Conservation (phyloP, 2,888 invertebrate species). For the Halocaridina rubra region DNA sequence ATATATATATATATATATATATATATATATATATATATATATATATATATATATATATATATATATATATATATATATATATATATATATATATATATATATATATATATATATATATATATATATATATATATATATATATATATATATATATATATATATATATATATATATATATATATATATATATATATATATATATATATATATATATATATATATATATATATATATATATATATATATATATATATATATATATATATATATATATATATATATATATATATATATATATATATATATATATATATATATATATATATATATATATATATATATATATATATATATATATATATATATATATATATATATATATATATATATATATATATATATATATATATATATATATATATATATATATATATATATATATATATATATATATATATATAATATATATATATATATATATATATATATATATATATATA, state of each 20-base stretch:
- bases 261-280: slow-evolving; percentile 13
- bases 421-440: not conserved
- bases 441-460: not conserved
- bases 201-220: not conserved
- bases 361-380: not conserved
- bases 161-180: not conserved
- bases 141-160: not conserved
- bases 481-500: not conserved
- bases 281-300: not conserved
- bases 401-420: slow-evolving; percentile 13
- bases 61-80: not conserved
- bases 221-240: not conserved
- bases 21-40: not conserved
- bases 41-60: not conserved
- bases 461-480: not conserved
- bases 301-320: not conserved
- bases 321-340: not conserved
- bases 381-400: not conserved
- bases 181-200: not conserved
- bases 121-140: not conserved
- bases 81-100: not conserved
- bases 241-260: slow-evolving; percentile 21
- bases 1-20: not conserved
- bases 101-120: not conserved
- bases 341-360: not conserved